phyloP scores from a whole-genome alignment of 2,888 invertebrate species.

The Microplitis deprimator region DNA sequence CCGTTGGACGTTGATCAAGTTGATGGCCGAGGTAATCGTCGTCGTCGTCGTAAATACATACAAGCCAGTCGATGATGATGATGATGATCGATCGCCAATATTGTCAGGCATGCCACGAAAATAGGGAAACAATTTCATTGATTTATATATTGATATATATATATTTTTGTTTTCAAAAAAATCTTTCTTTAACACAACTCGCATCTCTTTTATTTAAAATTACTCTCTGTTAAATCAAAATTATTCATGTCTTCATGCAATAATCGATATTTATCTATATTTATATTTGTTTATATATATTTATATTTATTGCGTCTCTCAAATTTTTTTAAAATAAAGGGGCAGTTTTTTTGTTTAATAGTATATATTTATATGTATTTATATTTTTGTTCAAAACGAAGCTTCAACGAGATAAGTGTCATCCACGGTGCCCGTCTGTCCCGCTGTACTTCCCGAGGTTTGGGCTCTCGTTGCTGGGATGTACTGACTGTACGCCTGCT shows the following conservation, averaged over 20 bases:
- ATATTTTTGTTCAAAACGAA: constrained; percentile 77
- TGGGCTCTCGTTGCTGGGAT: constrained; percentile 88
- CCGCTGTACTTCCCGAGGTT: constrained; percentile 75
- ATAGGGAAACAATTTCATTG: constrained; percentile 71
- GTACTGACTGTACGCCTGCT: constrained; percentile 90
- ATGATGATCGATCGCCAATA: constrained; percentile 46
- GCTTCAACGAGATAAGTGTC: constrained; percentile 89
- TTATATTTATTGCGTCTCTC: constrained; percentile 27
- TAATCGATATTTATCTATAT: constrained; percentile 28
- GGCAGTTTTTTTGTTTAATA: neutral
- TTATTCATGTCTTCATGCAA: neutral
- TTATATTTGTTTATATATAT: constrained; percentile 19
- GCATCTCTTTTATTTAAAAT: constrained; percentile 43
- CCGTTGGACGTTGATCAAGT: constrained; percentile 33
- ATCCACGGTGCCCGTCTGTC: constrained; percentile 87
- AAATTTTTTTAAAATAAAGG: constrained; percentile 24
- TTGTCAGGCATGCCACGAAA: constrained; percentile 62
- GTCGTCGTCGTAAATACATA: constrained; percentile 19
- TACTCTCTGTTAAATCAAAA: constrained; percentile 20
- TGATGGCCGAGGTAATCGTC: constrained; percentile 10
- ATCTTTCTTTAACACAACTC: constrained; percentile 49
- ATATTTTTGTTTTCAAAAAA: constrained; percentile 29
- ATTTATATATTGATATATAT: constrained; percentile 52
- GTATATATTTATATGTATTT: neutral
- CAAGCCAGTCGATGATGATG: constrained; percentile 43